Base-by-base conservation (phyloP, 2,888 invertebrate genomes). In the Protonemura montana region DNA sequence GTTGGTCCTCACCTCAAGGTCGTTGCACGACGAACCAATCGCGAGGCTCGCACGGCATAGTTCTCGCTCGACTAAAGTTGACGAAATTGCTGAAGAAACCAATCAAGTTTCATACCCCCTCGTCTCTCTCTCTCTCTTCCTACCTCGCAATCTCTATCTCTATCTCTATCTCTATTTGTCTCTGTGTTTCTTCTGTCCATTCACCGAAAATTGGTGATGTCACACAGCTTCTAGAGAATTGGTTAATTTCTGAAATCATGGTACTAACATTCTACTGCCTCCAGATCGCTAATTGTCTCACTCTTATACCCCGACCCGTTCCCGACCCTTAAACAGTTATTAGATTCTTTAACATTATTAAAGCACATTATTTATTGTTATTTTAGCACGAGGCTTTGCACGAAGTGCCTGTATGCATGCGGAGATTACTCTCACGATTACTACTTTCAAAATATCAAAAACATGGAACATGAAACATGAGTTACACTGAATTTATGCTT, bases 61-160 rank as follows among this genome's bases (percentile, higher is more conserved):
- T 59, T 7, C 13, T 35, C 5, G 35, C 10, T 3, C 13, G 59
- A 3, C 59, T 10, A 84, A 35, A 35, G 35, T 35, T 35, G 3
- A 35, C 5, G 10, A 35, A 35, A 35, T 3, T 35, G 35, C 35
- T 35, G 35, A 35, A 35, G 35, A 35, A 35, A 84, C 84, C 29
- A 84, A 84, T 84, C 59, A 84, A 84, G 84, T 84, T 84, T 84
- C 84, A 84, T 59, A 90, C 90, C 90, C 89, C 89, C 89, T 90
- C 89, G 88, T 88, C 87, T 89, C 82, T 85, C n/a, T 85, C 42
- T 87, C 86, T 35, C 3, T 85, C 42, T 87, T 85, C 10, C 3
- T 87, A 77, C 78, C 82, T 29, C 78, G 80, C 59, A 59, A 59
- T 7, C 59, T 59, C 59, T 59, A 3, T 59, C 59, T 84, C 28